Evolutionary conservation across 1,140 invertebrate species (phyloP).

Genomic region (Lepidurus packardi): DNA sequence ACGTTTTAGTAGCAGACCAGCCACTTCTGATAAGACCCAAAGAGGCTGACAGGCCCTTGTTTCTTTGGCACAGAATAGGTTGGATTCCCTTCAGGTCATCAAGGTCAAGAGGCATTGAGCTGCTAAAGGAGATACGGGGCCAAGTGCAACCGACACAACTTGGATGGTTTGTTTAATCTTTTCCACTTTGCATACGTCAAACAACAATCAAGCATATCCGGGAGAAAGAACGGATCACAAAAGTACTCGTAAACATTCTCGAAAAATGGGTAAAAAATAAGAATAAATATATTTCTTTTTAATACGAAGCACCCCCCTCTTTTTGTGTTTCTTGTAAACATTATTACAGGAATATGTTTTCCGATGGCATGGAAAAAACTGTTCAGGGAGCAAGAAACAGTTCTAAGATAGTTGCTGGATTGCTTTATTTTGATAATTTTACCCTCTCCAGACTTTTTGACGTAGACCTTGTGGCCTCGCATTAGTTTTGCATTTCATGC

Average conservation of each 20-base stretch:
- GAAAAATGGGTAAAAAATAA: neutral
- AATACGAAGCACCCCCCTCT: neutral
- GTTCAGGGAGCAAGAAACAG: too few species aligned
- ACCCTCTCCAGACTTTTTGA: neutral
- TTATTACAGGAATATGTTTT: too few species aligned
- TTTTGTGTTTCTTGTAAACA: too few species aligned
- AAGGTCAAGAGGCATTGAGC: conserved; percentile 16
- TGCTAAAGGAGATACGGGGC: neutral
- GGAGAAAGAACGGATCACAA: neutral
- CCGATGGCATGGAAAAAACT: neutral
- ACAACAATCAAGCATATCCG: conserved; percentile 3
- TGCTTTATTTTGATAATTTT: neutral
- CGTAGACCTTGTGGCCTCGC: neutral
- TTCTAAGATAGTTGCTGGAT: neutral
- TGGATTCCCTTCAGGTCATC: conserved; percentile 1
- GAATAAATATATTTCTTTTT: neutral
- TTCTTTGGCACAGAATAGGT: neutral
- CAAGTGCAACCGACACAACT: conserved; percentile 3
- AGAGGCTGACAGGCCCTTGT: conserved; percentile 1
- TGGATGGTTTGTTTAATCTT: conserved; percentile 1
- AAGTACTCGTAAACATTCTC: too few species aligned
- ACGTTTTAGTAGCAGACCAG: neutral
- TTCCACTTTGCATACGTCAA: conserved; percentile 12
- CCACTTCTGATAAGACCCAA: conserved; percentile 9
- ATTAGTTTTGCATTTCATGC: conserved; percentile 7